phyloP scores from a whole-genome alignment of 2,888 invertebrate genomes.

The Ectemnius continuus region DNA sequence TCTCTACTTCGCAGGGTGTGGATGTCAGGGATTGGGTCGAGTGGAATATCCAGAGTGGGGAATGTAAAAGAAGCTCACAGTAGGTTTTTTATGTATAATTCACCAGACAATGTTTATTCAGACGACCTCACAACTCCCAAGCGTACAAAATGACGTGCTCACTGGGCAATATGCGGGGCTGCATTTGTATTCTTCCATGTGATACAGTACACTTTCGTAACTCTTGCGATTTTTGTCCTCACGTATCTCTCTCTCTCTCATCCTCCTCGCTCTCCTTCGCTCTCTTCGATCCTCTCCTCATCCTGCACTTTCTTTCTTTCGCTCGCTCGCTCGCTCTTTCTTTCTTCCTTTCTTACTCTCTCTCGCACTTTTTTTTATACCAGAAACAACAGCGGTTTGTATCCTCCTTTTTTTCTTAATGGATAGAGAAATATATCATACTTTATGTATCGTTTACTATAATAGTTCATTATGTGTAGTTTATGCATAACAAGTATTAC shows the following conservation, averaged over 20 bases:
- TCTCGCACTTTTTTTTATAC: constrained; percentile 53
- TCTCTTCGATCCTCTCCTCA: constrained; percentile 22
- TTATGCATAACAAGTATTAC: constrained; percentile 75
- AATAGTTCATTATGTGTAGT: constrained; percentile 78
- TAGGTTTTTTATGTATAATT: constrained; percentile 80
- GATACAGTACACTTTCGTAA: constrained; percentile 60
- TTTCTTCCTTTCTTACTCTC: constrained; percentile 47
- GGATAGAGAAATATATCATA: constrained; percentile 78
- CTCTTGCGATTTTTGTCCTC: constrained; percentile 31
- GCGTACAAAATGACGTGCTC: constrained; percentile 86
- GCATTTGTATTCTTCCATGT: constrained; percentile 67
- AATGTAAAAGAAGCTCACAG: constrained; percentile 69
- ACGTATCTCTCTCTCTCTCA: not conserved
- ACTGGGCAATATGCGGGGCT: constrained; percentile 79
- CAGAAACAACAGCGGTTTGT: constrained; percentile 75
- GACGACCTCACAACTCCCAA: constrained; percentile 88
- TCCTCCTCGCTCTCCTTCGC: constrained; percentile 15
- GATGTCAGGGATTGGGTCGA: not conserved
- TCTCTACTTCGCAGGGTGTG: no score
- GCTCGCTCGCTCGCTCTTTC: constrained; percentile 41
- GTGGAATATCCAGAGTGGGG: not conserved
- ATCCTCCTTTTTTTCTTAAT: constrained; percentile 71
- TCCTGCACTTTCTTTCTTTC: constrained; percentile 53
- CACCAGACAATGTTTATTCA: constrained; percentile 84
- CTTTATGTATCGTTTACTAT: constrained; percentile 78